Base-by-base conservation (phyloP, 1,140 invertebrate genomes). In the Epicauta chinensis region DNA sequence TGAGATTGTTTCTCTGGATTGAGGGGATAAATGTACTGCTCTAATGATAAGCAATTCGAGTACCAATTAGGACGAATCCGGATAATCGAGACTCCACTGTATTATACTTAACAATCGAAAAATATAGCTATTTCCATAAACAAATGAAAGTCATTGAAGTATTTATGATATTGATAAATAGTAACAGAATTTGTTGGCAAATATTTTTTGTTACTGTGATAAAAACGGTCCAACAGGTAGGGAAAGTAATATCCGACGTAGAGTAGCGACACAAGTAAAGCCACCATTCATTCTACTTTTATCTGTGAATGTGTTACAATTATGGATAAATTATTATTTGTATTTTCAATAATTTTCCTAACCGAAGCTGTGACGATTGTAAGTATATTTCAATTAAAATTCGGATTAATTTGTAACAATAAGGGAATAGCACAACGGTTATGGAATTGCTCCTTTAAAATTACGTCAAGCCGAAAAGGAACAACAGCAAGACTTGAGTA, bases 401-500 rank as follows among this genome's bases (percentile, higher is more conserved):
- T 35, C n/a, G 14, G n/a, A 35, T 16, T n/a, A n/a, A 47, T 32
- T n/a, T 9, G 23, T 10, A 36, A 14, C 11, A 34, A 43, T 23
- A 32, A 40, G n/a, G 40, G 43, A 23, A 0, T 23, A 23, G 23
- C 17, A 38, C 15, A 51, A 49, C 15, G 17, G 23, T 3, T 55
- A 61, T 17, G 53, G 37, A 12, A 39, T 46, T 43, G 31, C 14
- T 11, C 55, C 55, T 16, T 16, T 48, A 44, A 58, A 55, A 35
- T 53, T 59, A 13, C 50, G 55, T 3, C 52, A 61, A 55, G 32
- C 54, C 23, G 51, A 65, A 57, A 59, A 57, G 29, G 82, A 86
- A 60, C 77, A 84, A 55, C 76, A 80, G 11, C 86, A 89, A 59
- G 85, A 89, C 65, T 77, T 89, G 0, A 81, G 77, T 53, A 89